Evolutionary conservation across 2,113 vertebrate genomes (phyloP).

Genomic region (Coptodon bakossiorum): DNA sequence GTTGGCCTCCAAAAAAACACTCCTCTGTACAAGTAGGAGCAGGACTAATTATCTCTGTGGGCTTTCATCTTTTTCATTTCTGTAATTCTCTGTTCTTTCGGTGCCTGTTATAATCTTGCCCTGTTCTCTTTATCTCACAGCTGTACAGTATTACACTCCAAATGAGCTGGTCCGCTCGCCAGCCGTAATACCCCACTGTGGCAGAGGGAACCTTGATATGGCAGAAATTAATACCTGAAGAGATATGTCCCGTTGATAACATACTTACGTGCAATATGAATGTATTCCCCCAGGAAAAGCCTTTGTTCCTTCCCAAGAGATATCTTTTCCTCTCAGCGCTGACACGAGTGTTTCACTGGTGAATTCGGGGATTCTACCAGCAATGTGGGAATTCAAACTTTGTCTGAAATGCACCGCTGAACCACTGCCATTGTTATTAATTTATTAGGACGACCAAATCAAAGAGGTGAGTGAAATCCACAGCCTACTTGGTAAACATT

Average conservation of each 20-base stretch:
- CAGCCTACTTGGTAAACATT: neutral
- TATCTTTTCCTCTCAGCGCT: neutral
- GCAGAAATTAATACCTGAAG: slow-evolving; percentile 59
- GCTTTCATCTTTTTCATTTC: slow-evolving; percentile 61
- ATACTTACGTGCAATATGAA: slow-evolving; percentile 26
- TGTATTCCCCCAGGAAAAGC: slow-evolving; percentile 17
- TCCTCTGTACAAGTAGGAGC: slow-evolving; percentile 21
- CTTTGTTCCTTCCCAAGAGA: slow-evolving; percentile 20
- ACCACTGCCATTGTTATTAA: neutral
- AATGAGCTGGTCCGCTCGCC: slow-evolving; percentile 43
- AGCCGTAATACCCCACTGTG: slow-evolving; percentile 16
- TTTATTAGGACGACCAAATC: neutral
- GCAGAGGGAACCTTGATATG: slow-evolving; percentile 13
- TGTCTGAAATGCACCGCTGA: neutral
- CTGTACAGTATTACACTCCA: slow-evolving; percentile 52
- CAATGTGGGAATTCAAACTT: neutral
- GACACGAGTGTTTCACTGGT: neutral
- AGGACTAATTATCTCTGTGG: slow-evolving; percentile 61
- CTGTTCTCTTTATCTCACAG: slow-evolving; percentile 56
- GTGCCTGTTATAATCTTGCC: slow-evolving; percentile 40
- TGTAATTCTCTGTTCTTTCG: slow-evolving; percentile 39
- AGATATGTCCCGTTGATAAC: slow-evolving; percentile 47
- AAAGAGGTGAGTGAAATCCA: neutral
- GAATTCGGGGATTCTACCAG: neutral
- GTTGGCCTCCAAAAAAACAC: slow-evolving; percentile 30